Evolutionary conservation across 2,888 invertebrate genomes (phyloP).

Genomic region (Amiota minor): DNA sequence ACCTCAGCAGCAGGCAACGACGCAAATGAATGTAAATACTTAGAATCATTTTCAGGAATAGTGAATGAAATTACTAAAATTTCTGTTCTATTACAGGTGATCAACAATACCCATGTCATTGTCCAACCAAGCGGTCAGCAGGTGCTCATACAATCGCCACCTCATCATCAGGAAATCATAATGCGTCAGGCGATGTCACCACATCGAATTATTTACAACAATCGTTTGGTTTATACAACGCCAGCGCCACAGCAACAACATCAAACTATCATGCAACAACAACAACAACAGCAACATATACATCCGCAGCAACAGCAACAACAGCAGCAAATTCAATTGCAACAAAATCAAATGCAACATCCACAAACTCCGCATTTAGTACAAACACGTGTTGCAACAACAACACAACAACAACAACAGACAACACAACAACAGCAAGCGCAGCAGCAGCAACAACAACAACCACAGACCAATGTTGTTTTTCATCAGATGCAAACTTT

Average conservation of each 20-base stretch:
- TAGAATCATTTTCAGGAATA: background rate
- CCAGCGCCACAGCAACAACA: conserved; percentile 46
- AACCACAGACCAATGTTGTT: conserved; percentile 57
- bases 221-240: conserved; percentile 63
- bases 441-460: conserved; percentile 42
- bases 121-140: conserved; percentile 69
- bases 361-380: conserved; percentile 62
- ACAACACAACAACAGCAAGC: conserved; percentile 43
- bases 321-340: conserved; percentile 55
- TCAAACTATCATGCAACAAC: conserved; percentile 44
- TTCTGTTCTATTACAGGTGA: conserved; percentile 47
- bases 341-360: conserved; percentile 52
- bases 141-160: conserved; percentile 68
- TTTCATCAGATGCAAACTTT: conserved; percentile 67
- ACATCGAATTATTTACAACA: conserved; percentile 67
- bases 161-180: conserved; percentile 69
- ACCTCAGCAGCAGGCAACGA: conserved; percentile 50
- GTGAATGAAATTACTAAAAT: background rate
- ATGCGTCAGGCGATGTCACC: conserved; percentile 68
- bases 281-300: conserved; percentile 53
- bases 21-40: conserved; percentile 51
- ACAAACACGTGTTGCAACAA: conserved; percentile 57
- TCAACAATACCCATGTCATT: conserved; percentile 68
- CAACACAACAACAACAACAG: conserved; percentile 41
- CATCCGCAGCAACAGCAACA: conserved; percentile 54